Evolutionary conservation across 1,140 invertebrate genomes (phyloP).

Genomic region (Bombus impatiens): DNA sequence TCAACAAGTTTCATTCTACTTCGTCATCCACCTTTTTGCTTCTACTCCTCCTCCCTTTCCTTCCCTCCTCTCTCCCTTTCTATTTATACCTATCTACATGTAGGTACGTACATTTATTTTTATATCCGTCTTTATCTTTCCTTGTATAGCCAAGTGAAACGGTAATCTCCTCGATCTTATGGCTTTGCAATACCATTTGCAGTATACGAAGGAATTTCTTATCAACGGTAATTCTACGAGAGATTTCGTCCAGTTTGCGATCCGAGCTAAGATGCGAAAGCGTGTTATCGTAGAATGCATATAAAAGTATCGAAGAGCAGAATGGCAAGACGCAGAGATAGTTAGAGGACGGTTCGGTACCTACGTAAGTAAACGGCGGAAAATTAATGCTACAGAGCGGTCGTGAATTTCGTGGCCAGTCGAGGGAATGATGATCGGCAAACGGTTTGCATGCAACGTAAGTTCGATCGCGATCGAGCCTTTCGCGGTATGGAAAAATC

Average conservation of each 20-base stretch:
- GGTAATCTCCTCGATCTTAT: neutral
- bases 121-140: neutral
- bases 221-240: neutral
- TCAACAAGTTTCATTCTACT: constrained; percentile 13
- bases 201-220: neutral
- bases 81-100: neutral
- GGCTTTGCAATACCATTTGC: neutral
- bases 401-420: neutral
- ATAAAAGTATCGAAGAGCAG: neutral
- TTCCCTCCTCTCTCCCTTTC: no score
- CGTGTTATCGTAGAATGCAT: neutral
- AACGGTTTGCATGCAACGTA: neutral
- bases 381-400: neutral
- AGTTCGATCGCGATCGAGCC: neutral
- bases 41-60: no score
- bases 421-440: no score
- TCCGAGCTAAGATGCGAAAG: neutral
- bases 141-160: neutral
- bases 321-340: neutral
- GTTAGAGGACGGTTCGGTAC: neutral
- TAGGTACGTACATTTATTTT: neutral
- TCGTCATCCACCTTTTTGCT: neutral
- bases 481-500: neutral
- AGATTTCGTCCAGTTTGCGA: neutral
- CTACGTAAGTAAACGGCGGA: neutral